Base-by-base conservation (phyloP, 2,113 vertebrate genomes). In the Percina caprodes region DNA sequence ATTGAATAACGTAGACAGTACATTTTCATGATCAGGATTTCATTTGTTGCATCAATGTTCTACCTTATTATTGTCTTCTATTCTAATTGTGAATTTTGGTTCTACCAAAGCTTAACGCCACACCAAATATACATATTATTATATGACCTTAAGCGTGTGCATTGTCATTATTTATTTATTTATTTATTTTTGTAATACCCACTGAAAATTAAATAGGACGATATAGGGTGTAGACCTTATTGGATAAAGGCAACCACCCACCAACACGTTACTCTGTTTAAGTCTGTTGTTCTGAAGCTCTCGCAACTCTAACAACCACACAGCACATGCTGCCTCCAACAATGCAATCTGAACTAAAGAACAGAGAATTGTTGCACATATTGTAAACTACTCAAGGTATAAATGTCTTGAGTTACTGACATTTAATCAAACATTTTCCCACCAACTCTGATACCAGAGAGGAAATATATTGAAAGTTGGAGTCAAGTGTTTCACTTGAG, bases 101-200 rank as follows among this genome's bases (percentile, higher is more conserved):
- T 54, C 18, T 55, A n/a, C 42, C 33, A 70, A 69, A 80, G 69
- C 65, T 48, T 49, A 69, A 74, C 33, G 54, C 58, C 73, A 45
- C 21, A 21, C 16, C 46, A 74, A 24, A 82, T 18, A 74, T 58
- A 70, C 18, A 51, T 12, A 54, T 51, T 21, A 70, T 12, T 21
- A 70, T 12, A 49, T 49, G 16, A 8, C 33, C 18, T 66, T 6
- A 35, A 21, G 33, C 26, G 48, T 45, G n/a, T n/a, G 13, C 6
- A 18, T 55, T 15, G 15, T 12, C 13, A 56, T n/a, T 69, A 46
- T 35, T 35, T 42, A 62, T 68, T n/a, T n/a, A n/a, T n/a, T n/a
- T n/a, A n/a, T n/a, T 30, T 26, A 46, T 78, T 54, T 59, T 59
- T 72, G 55, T 39, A 35, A 56, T 69, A 33, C 48, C n/a, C 48